Evolutionary conservation across 2,888 invertebrate genomes (phyloP).

Genomic region (Caenorhabditis uteleia): DNA sequence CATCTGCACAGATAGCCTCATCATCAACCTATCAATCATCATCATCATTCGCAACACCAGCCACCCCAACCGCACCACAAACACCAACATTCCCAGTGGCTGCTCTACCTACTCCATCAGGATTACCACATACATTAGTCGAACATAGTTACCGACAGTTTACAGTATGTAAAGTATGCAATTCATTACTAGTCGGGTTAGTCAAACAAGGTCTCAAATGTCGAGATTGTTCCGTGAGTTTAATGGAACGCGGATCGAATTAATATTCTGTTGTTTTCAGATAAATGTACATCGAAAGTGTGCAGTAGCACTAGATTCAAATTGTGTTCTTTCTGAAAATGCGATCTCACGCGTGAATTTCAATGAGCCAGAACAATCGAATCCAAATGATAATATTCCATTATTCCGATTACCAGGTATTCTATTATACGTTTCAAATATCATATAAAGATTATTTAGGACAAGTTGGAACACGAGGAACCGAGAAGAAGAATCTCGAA

Average conservation of each 20-base stretch:
- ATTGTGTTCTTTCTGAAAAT: conserved; percentile 64
- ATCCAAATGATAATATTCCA: conserved; percentile 41
- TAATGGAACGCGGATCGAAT: no score
- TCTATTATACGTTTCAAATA: background rate
- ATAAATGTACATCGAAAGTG: conserved; percentile 69
- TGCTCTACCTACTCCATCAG: conserved; percentile 23
- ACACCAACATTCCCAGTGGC: conserved; percentile 21
- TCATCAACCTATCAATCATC: background rate
- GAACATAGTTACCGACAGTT: conserved; percentile 69
- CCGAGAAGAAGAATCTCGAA: conserved; percentile 43
- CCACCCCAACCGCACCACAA: conserved; percentile 15
- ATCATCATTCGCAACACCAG: background rate
- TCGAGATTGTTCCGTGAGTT: conserved; percentile 66
- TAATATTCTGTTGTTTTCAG: conserved; percentile 31
- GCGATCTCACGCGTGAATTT: conserved; percentile 43
- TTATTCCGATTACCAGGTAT: conserved; percentile 46
- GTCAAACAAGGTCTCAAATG: conserved; percentile 69
- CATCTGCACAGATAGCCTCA: conserved; percentile 1
- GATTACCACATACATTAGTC: conserved; percentile 66
- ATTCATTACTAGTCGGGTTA: conserved; percentile 69
- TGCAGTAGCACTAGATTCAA: conserved; percentile 55
- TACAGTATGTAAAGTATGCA: conserved; percentile 69
- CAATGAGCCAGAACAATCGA: background rate
- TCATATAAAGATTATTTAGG: conserved; percentile 35
- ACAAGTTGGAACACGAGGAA: conserved; percentile 45